Evolutionary conservation across 2,888 invertebrate species (phyloP).

Genomic region (Agrotis ipsilon): DNA sequence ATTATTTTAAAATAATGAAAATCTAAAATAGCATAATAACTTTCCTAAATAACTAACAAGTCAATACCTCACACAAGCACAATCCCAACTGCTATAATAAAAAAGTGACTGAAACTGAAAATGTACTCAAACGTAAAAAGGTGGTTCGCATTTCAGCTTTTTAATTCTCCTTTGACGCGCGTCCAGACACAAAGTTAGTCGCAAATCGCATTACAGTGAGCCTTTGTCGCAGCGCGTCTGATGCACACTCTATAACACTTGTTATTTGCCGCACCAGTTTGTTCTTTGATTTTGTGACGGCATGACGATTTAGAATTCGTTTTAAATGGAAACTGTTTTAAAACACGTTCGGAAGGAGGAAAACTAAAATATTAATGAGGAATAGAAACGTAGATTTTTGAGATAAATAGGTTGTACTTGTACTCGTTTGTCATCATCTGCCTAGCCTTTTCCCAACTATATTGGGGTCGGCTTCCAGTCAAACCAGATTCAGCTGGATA

Average conservation of each 20-base stretch:
- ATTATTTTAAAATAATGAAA: too few species aligned
- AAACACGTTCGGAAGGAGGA: background rate
- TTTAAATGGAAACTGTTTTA: background rate
- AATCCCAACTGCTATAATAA: slow-evolving; percentile 9
- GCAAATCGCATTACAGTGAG: slow-evolving; percentile 61
- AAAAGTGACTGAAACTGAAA: slow-evolving; percentile 38
- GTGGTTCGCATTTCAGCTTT: slow-evolving; percentile 49
- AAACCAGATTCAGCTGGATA: too few species aligned
- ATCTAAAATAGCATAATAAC: too few species aligned
- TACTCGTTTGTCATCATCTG: background rate
- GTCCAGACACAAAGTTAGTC: slow-evolving; percentile 58
- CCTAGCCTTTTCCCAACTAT: too few species aligned
- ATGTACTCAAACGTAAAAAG: slow-evolving; percentile 50
- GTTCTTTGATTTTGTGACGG: slow-evolving; percentile 19
- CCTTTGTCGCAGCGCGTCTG: slow-evolving; percentile 51
- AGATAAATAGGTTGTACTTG: background rate
- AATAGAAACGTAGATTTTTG: background rate
- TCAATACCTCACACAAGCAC: background rate
- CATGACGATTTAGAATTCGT: slow-evolving; percentile 2
- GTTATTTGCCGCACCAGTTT: slow-evolving; percentile 35
- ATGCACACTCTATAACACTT: slow-evolving; percentile 11
- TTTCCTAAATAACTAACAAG: background rate
- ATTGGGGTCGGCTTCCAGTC: too few species aligned
- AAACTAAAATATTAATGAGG: background rate
- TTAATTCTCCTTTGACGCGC: slow-evolving; percentile 63